phyloP scores from a whole-genome alignment of 2,797 vertebrate genomes.

The Poecilia picta region DNA sequence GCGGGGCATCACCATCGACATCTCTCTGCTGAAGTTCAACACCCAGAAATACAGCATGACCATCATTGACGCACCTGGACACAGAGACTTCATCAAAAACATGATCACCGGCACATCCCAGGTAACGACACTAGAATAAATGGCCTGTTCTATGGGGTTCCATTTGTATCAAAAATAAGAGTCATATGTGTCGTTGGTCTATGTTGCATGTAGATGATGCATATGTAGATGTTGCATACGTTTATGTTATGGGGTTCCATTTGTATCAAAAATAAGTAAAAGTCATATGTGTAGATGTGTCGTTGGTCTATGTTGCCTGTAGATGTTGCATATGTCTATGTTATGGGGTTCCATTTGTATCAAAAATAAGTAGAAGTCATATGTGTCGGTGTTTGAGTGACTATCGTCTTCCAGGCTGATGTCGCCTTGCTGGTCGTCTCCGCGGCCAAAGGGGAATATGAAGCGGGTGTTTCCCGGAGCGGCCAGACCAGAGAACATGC shows the following conservation, averaged over 20 bases:
- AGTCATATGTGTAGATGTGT: too few species aligned
- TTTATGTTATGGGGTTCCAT: too few species aligned
- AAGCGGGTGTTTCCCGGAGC: constrained; percentile 83
- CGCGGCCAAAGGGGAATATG: constrained; percentile 84
- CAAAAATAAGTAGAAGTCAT: too few species aligned
- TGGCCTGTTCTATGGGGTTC: rapidly evolving
- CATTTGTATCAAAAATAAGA: too few species aligned
- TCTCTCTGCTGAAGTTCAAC: constrained; percentile 84
- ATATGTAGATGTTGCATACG: too few species aligned
- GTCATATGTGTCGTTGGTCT: too few species aligned
- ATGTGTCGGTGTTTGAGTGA: background rate
- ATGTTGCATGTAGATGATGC: too few species aligned
- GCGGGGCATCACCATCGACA: constrained; percentile 85
- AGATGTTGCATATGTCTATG: too few species aligned
- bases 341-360: too few species aligned
- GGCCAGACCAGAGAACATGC: constrained; percentile 87
- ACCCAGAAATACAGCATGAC: constrained; percentile 84
- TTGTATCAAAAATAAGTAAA: too few species aligned
- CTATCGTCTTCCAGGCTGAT: constrained; percentile 76
- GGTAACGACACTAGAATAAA: constrained; percentile 34
- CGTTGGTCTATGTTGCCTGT: too few species aligned
- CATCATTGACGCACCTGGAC: constrained; percentile 85
- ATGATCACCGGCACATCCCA: constrained; percentile 88
- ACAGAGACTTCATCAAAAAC: constrained; percentile 88
- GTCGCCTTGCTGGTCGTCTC: constrained; percentile 85